Evolutionary conservation across 2,797 vertebrate genomes (phyloP), one percentile per base, ranked within the genome.

Genomic region (Lepilemur ruficaudatus): DNA sequence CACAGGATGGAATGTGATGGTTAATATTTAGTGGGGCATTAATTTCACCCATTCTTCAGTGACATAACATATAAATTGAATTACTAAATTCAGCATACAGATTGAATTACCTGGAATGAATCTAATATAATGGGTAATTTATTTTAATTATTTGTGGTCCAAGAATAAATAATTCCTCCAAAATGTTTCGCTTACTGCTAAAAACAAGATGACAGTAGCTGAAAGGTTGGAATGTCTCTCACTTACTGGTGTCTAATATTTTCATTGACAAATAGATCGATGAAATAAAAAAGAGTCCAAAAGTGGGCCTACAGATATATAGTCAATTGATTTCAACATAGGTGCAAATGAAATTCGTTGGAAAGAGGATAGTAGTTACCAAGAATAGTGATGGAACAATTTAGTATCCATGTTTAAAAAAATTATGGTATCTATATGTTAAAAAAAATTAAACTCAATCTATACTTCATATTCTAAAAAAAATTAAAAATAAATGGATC

Each of bases 71-170:
- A 69, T 13, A 79, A 17, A 32, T 0, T 35, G 67, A 30, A 76
- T 81, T 57, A 28, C 30, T 55, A 9, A 82, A 57, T 87, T 78
- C 32, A 81, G 1, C 12, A 38, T 41, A 3, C 73, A 50, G 32
- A 30, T 20, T 25, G n/a, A 93, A 63, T 28, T 52, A 20, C n/a
- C 80, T 84, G 32, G 41, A 55, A 32, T 65, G 61, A 59, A 87
- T 73, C 11, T 35, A 50, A 41, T 20, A 3, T 83, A 38, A 38
- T 35, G 35, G 28, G 20, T 59, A 50, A 43, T 30, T 9, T 32
- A 57, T 79, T 91, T 94, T 82, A 81, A 91, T 63, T 91, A 57
- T 91, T 73, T 79, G 43, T 82, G 50, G 59, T 28, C 55, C n/a
- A 43, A 59, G 70, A 94, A 32, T 91, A 86, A 95, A 61, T n/a